Conservation (phyloP, 2,888 invertebrate genomes). For the Lypha dubia region DNA sequence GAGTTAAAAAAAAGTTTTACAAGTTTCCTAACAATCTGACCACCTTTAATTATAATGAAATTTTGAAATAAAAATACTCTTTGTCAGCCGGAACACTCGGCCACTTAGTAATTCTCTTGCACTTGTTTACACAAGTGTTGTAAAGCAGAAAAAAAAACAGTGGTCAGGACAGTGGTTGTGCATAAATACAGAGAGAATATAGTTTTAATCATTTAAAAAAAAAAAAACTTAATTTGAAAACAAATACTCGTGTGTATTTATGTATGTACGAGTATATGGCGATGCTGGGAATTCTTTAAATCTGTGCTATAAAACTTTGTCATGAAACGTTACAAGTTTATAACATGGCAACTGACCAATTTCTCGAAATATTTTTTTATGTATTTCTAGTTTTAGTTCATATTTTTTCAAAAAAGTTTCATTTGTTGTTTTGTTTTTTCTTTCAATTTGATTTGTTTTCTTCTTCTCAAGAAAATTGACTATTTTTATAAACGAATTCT, state of each 20-base stretch:
- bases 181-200: neutral
- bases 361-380: no score
- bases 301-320: neutral
- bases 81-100: conserved; percentile 24
- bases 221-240: neutral
- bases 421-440: neutral
- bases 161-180: neutral
- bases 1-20: neutral
- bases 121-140: conserved; percentile 34
- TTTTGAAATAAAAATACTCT: conserved; percentile 28
- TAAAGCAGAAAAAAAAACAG: neutral
- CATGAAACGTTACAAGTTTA: no score
- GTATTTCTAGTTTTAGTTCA: no score
- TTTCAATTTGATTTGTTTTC: neutral
- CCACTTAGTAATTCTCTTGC: conserved; percentile 52
- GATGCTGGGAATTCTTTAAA: no score
- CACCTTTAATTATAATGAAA: neutral
- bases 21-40: conserved; percentile 8
- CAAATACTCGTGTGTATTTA: neutral
- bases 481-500: neutral
- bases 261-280: no score
- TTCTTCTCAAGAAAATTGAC: neutral
- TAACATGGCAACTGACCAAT: no score
- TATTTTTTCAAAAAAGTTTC: no score
- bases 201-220: neutral